Base-by-base conservation (phyloP, 2,888 invertebrate species). In the Drosophila imparisetae region DNA sequence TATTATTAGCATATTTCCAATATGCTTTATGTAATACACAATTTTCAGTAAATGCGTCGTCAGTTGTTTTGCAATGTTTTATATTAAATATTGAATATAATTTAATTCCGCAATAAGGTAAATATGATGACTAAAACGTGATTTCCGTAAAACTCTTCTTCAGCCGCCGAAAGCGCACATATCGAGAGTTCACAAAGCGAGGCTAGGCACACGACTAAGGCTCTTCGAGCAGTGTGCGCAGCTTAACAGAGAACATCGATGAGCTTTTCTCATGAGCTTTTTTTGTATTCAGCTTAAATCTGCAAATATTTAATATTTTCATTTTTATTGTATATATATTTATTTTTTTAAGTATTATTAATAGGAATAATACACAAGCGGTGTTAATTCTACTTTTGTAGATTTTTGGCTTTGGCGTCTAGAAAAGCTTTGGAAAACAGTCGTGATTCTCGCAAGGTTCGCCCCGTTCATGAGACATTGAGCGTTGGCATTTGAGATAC, bases 211-310 rank as follows among this genome's bases (percentile, higher is more conserved):
- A 60, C 66, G 68, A 83, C 83, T 71, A 66, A 81, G 65, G 52
- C 30, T 42, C 36, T 6, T 29, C 60, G 36, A 38, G 54, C 30
- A 11, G 30, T 8, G 69, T 67, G 63, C 58, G 42, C 40, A 65
- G 70, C 67, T 81, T 79, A 72, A 70, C 59, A 21, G 61, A 58
- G 58, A 73, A 62, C 60, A 66, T 52, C 10, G 32, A 32, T 15
- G 57, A 84, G 83, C 88, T 87, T 81, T 77, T 15, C 24, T 32
- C 13, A 24, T 38, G 57, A 82, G 89, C 83, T 88, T 74, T 80
- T 65, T 11, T 15, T n/a, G 32, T 30, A 13, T 36, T 40, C 36
- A 13, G 27, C 18, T 42, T 24, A 32, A 32, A 18, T 32, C 18
- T 32, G 45, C 21, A 34, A 48, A 5, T 34, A 11, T 8, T 38